Base-by-base conservation (phyloP, 1,140 invertebrate species). In the Bombus cullumanus region DNA sequence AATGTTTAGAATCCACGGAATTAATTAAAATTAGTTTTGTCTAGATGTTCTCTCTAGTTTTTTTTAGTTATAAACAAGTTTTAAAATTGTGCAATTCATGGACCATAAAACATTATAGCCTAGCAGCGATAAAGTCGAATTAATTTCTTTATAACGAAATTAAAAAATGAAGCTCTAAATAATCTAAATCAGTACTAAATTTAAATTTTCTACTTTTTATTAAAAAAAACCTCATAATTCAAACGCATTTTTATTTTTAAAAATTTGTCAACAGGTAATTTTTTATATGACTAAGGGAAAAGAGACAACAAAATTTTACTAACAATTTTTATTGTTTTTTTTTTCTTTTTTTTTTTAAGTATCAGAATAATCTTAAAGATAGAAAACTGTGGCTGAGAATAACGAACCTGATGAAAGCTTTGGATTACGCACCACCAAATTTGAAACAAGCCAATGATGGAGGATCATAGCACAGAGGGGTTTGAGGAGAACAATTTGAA, bases 361-460 rank as follows among this genome's bases (percentile, higher is more conserved):
- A 83, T 91, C 82, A 94, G 90, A 91, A 92, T 87, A 90, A 92
- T 78, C 91, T 94, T 84, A 90, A 85, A 85, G 91, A 93, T 90
- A 87, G 77, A 88, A 91, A 92, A 89, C 78, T 94, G 91, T 92
- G 89, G 92, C 86, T 90, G 76, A 91, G 87, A 81, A 90, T 94
- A 91, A 91, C 66, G 83, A 80, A 89, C 73, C 34, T 68, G 68
- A 92, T 91, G 92, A 85, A 93, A 75, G 82, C 72, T 86, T 83
- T 87, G 64, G 81, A 87, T 85, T 93, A 89, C 22, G 64, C 73
- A 72, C 79, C 88, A 85, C 86, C 88, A 82, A 68, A 73, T 87
- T 81, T 86, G 53, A 83, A 80, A 64, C 47, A 79, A 86, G 31
- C 22, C 47, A 37, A 82, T 62, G 74, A 75, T 76, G 31, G 62